Base-by-base conservation (phyloP, 1,140 invertebrate genomes). In the Macrobrachium rosenbergii region DNA sequence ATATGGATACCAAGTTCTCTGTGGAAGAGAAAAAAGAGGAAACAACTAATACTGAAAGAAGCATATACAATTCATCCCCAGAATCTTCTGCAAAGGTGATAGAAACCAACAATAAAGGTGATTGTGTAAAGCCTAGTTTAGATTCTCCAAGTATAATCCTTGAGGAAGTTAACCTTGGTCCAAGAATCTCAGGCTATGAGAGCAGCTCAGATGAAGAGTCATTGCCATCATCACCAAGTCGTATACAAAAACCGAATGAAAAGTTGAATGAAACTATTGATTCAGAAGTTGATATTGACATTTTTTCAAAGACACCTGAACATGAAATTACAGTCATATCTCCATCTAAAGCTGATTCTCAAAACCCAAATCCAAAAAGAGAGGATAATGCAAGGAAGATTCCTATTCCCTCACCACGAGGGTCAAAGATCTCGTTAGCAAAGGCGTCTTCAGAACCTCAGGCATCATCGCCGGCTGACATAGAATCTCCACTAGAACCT, bases 381-480 rank as follows among this genome's bases (percentile, higher is more conserved):
- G 16, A 0, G 1, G 52, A 78, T 19, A 28, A 78, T 19, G 58
- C 37, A 59, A 60, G 8, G 37, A 87, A 87, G 59, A 81, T 79
- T 21, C 85, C 85, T 16, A 63, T 87, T 21, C 85, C 85, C 17
- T 64, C 69, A 43, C 85, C 85, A 21, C 67, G 85, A 2, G 85
- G 85, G 8, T 87, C 85, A 11, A 87, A 87, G 78, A 59, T 63
- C 43, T 28, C 59, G 10, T 12, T 28, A 19, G 5, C 16, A 11
- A 23, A 21, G 58, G 28, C 58, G 19, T 7, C 72, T 10, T 19
- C 14, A 19, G 6, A 14, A 10, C 14, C 2, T 23, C n/a, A 63
- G 7, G 37, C 11, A 19, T n/a, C 23, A 45, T 19, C 45, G 6
- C 10, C 79, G 6, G 28, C 60, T 37, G 62, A 17, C 45, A 63